phyloP scores from a whole-genome alignment of 2,888 invertebrate genomes.

The Conops quadrifasciatus region DNA sequence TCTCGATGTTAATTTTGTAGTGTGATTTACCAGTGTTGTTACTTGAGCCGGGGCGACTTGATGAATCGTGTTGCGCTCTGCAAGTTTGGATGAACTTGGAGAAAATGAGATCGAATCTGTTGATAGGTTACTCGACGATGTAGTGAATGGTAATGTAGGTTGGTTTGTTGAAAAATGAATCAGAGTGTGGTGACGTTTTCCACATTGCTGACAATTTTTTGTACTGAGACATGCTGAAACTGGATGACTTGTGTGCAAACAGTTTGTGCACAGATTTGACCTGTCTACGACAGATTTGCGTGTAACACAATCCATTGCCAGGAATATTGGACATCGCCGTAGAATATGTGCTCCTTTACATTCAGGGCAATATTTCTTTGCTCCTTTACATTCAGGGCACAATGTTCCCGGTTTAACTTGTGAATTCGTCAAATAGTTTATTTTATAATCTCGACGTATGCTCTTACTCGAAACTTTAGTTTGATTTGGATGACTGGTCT shows the following conservation, averaged over 20 bases:
- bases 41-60: neutral
- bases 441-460: neutral
- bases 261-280: constrained; percentile 12
- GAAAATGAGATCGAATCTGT: neutral
- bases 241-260: neutral
- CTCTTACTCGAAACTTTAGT: neutral
- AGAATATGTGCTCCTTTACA: constrained; percentile 31
- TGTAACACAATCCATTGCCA: neutral
- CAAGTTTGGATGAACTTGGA: neutral
- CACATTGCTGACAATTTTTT: constrained; percentile 17
- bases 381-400: constrained; percentile 25
- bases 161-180: neutral
- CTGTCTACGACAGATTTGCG: neutral
- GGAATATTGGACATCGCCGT: constrained; percentile 20
- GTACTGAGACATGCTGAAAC: neutral
- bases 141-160: neutral
- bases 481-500: neutral
- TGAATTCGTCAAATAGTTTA: neutral
- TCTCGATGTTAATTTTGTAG: neutral
- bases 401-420: neutral
- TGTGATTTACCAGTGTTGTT: neutral
- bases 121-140: neutral
- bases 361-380: constrained; percentile 14
- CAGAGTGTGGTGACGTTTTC: constrained; percentile 10
- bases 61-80: neutral